Evolutionary conservation across 30 jellyfish, hydroid and myxozoan species (phyloP).

Genomic region (Hydra vulgaris): DNA sequence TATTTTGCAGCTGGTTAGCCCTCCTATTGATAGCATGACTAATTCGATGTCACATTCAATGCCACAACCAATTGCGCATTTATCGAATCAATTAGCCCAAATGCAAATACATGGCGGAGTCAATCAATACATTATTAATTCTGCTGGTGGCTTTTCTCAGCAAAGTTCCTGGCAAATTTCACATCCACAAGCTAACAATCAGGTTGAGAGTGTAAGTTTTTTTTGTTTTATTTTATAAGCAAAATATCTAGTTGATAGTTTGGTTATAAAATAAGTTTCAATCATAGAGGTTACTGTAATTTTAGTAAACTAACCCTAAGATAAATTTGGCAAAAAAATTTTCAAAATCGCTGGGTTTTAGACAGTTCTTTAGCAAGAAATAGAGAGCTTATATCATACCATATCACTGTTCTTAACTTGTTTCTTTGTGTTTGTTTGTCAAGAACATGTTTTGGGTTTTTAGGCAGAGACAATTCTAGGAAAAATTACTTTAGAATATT

Average conservation of each 20-base stretch:
- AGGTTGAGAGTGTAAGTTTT: neutral
- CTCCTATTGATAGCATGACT: conserved; percentile 50
- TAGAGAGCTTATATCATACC: no score
- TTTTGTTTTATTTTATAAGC: neutral
- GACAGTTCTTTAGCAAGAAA: no score
- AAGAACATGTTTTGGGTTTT: no score
- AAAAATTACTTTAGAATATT: no score
- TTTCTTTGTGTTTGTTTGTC: no score
- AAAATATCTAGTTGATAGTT: neutral
- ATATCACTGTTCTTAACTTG: no score
- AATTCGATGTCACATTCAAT: conserved; percentile 55
- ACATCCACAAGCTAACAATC: conserved; percentile 10
- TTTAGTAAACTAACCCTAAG: no score
- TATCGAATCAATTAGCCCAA: conserved; percentile 82
- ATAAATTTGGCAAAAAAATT: no score
- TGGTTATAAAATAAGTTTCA: no score
- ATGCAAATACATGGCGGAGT: conserved; percentile 79
- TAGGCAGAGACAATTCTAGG: no score
- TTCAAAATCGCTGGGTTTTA: no score
- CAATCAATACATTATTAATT: neutral
- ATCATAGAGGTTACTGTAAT: neutral
- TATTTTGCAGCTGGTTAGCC: conserved; percentile 20
- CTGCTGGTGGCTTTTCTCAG: conserved; percentile 35
- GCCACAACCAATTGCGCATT: conserved; percentile 61
- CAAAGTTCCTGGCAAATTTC: conserved; percentile 37